These are phyloP conservation scores for Pygmarrhopalites habei DNA, from an alignment of 1,140 invertebrate genomes.

Conservation along the genomic window DNA sequence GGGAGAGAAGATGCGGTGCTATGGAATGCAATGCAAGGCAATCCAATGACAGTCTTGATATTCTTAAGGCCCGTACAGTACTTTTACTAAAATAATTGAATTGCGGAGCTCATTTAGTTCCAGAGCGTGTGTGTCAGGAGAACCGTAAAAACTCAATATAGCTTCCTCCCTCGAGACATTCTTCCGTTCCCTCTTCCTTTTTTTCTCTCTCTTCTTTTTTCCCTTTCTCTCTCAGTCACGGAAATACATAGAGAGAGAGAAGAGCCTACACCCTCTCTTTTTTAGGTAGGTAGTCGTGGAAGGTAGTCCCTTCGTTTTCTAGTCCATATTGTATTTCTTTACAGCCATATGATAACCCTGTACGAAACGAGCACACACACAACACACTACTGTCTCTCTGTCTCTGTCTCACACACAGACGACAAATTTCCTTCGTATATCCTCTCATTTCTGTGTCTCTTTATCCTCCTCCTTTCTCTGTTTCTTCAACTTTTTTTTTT, in stretches of 20 bases:
- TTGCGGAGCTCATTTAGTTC: conserved; percentile 39
- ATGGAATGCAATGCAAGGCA: conserved; percentile 7
- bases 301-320: too few relatives aligned
- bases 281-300: too few relatives aligned
- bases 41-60: not conserved
- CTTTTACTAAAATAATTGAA: conserved; percentile 39
- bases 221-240: not conserved
- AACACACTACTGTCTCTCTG: too few relatives aligned
- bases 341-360: too few relatives aligned
- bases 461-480: not conserved
- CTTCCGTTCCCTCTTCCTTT: conserved; percentile 21
- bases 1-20: not conserved
- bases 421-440: too few relatives aligned
- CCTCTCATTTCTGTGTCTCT: too few relatives aligned
- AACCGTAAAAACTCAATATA: conserved; percentile 38
- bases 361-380: too few relatives aligned
- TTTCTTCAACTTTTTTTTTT: not conserved
- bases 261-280: too few relatives aligned
- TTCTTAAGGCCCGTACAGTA: too few relatives aligned
- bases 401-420: too few relatives aligned
- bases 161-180: conserved; percentile 31
- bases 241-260: not conserved
- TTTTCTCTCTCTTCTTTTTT: conserved; percentile 14
- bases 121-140: conserved; percentile 35
- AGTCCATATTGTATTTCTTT: too few relatives aligned